Base-by-base conservation (phyloP, 2,113 vertebrate species). In the Choloepus hoffmanni region DNA sequence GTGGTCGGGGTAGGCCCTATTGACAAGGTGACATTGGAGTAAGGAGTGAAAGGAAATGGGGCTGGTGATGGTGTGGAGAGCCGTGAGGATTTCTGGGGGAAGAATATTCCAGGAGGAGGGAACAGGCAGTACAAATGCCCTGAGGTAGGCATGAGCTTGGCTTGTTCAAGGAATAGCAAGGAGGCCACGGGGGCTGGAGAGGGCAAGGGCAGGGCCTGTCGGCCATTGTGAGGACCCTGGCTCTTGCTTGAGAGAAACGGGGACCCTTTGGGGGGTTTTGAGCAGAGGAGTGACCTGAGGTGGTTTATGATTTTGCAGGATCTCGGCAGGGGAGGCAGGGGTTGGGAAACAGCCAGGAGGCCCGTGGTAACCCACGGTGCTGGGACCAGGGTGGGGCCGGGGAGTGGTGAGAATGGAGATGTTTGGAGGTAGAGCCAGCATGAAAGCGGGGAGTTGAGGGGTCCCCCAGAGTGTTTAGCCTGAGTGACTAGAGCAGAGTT, bases 231-330 rank as follows among this genome's bases (percentile, higher is more conserved):
- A 60, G 60, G 28, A 60, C 16, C 6, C 13, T 24, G 60, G 55
- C 60, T 63, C 90, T 84, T 85, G 58, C 26, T 82, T 89, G 89
- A 90, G 50, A 85, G 36, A 87, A 87, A 36, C n/a, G 50, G 63
- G 28, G 40, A 82, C 6, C 4, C 16, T 77, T 4, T 90, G 36
- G 24, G 40, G 53, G 50, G 15, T 58, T 85, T 81, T 48, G 28
- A 81, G n/a, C 6, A 50, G 85, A 40, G 12, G 16, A 40, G 16
- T 50, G 79, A 82, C 43, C 9, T 15, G 13, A 77, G 70, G 13
- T 26, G 18, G 7, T 26, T 28, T 50, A 4, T 84, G 7, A 26
- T 67, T 73, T 85, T 43, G 2, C 23, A 55, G 58, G 18, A 63
- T 70, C 19, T 21, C 40, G 67, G 53, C 68, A 3, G 68, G 76